Conservation (phyloP, 2,797 vertebrate species). For the Crenuchus spilurus region DNA sequence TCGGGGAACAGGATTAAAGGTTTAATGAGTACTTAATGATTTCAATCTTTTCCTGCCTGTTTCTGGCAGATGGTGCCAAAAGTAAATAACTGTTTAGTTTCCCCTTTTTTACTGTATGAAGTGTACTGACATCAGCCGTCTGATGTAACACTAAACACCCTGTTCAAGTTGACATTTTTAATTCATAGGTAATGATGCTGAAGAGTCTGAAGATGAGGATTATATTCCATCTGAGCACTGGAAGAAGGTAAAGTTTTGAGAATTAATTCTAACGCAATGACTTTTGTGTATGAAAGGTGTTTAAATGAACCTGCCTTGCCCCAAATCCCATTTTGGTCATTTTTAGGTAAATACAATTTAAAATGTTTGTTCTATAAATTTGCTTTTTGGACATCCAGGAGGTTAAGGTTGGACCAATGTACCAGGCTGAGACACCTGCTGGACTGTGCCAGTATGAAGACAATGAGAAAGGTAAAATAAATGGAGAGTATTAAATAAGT, state of each 20-base stretch:
- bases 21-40: too few species aligned
- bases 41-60: too few species aligned
- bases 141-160: too few species aligned
- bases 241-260: conserved; percentile 87
- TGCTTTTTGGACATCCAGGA: conserved; percentile 76
- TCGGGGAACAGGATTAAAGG: not conserved
- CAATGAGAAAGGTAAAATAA: conserved; percentile 88
- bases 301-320: too few species aligned
- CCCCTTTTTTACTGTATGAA: not conserved
- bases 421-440: conserved; percentile 94
- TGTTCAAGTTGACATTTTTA: not conserved
- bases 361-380: not conserved
- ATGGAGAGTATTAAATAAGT: not conserved
- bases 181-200: conserved; percentile 88
- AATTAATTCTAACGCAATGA: not conserved
- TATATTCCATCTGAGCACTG: conserved; percentile 98
- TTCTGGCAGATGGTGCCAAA: not conserved
- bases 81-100: not conserved
- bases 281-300: too few species aligned
- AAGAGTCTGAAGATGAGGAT: conserved; percentile 98
- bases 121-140: not conserved
- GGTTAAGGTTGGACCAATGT: conserved; percentile 99
- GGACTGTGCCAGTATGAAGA: conserved; percentile 93
- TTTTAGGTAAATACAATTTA: not conserved
- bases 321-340: not conserved